Percentiles rank a stretch among this genome's conserved stretches.
These are phyloP conservation scores for Nibea coibor DNA, from an alignment of 2,113 vertebrate species.

Conservation along the genomic window DNA sequence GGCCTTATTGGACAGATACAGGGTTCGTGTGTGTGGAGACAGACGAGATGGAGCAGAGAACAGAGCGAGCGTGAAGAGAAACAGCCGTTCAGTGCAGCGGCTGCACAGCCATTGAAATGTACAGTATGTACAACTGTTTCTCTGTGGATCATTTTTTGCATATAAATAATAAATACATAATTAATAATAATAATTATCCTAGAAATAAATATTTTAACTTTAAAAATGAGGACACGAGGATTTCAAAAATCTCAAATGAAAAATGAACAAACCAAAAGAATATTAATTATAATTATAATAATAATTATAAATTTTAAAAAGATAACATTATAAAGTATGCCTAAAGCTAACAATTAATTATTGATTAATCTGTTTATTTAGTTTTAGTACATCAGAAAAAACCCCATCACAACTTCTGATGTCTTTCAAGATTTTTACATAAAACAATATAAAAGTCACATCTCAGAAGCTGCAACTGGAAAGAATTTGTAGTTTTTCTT, in stretches of 20 bases:
- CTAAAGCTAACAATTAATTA: not conserved
- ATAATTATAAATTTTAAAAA: too few relatives aligned
- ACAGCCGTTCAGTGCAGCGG: not conserved
- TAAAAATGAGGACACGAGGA: too few relatives aligned
- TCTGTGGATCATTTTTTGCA: not conserved
- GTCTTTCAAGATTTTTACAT: not conserved
- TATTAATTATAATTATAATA: too few relatives aligned
- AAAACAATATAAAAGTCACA: too few relatives aligned
- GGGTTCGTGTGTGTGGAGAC: not conserved
- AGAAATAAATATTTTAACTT: not conserved
- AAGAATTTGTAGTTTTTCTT: not conserved
- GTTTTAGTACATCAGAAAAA: too few relatives aligned
- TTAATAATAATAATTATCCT: too few relatives aligned
- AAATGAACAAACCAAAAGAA: too few relatives aligned
- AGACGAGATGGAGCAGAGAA: not conserved
- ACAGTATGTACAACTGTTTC: not conserved
- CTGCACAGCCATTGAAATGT: not conserved
- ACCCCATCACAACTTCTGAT: not conserved
- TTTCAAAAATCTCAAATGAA: too few relatives aligned
- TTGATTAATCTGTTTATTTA: too few relatives aligned
- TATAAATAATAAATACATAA: not conserved
- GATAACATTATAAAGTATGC: not conserved
- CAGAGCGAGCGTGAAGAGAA: not conserved
- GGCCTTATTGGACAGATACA: conserved; percentile 27
- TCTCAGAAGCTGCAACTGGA: too few relatives aligned